Evolutionary conservation across 2,888 invertebrate species (phyloP).

Genomic region (Acanthacorydalis orientalis): DNA sequence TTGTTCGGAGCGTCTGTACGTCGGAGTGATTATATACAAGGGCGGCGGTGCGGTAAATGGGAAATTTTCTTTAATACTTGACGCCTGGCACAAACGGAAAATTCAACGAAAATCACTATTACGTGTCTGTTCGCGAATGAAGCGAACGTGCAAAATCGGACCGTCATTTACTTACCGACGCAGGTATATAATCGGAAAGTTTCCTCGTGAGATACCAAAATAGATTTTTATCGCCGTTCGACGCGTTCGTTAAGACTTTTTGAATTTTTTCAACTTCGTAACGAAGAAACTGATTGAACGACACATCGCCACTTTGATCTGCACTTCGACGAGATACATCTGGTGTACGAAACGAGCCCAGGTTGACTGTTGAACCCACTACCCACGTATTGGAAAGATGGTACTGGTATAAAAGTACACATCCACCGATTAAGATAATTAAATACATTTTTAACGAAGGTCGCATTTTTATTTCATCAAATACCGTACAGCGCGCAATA

Average conservation of each 20-base stretch:
- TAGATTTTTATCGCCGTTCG: too few species aligned
- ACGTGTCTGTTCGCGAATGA: background rate
- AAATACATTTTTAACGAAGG: conserved; percentile 46
- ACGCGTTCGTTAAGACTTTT: too few species aligned
- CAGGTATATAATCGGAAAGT: too few species aligned
- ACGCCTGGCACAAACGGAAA: background rate
- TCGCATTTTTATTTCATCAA: conserved; percentile 24
- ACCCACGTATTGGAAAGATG: conserved; percentile 35
- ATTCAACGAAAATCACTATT: background rate
- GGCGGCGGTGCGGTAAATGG: conserved; percentile 21
- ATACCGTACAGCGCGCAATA: too few species aligned
- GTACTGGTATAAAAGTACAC: conserved; percentile 46
- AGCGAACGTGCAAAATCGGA: background rate
- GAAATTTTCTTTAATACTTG: conserved; percentile 10
- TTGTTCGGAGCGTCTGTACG: conserved; percentile 58
- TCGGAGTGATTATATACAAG: conserved; percentile 55
- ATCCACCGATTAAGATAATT: conserved; percentile 41
- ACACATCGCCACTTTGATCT: too few species aligned
- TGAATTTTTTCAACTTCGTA: too few species aligned
- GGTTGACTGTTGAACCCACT: background rate
- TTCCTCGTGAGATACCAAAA: too few species aligned
- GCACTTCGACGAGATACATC: too few species aligned
- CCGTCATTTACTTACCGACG: background rate
- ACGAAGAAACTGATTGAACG: too few species aligned
- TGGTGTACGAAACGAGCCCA: too few species aligned